Percentiles rank a stretch among this genome's conserved stretches.
phyloP scores from a whole-genome alignment of 2,797 vertebrate species.

The Chromis chromis region DNA sequence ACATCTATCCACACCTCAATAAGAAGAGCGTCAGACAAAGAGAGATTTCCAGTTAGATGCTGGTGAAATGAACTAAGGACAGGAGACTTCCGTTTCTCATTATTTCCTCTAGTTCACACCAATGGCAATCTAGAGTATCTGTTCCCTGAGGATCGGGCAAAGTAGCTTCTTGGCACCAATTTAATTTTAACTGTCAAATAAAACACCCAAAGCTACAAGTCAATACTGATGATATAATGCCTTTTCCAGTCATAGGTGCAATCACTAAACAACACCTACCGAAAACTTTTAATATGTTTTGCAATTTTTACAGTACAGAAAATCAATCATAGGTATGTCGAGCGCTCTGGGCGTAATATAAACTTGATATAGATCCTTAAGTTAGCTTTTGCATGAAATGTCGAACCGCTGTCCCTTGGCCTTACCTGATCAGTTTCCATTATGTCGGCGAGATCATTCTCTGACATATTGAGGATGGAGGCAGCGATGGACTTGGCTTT shows the following conservation, averaged over 20 bases:
- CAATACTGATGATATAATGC: slow-evolving; percentile 50
- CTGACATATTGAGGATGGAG: slow-evolving; percentile 94
- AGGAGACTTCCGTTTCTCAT: slow-evolving; percentile 15
- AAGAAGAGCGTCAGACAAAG: slow-evolving; percentile 32
- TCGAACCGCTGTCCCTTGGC: slow-evolving; percentile 50
- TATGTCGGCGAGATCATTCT: slow-evolving; percentile 90
- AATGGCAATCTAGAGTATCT: slow-evolving; percentile 26
- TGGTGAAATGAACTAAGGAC: slow-evolving; percentile 38
- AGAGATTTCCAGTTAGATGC: slow-evolving; percentile 31
- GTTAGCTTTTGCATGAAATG: slow-evolving; percentile 49
- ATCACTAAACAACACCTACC: slow-evolving; percentile 36
- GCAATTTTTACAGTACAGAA: slow-evolving; percentile 49
- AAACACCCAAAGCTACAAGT: slow-evolving; percentile 40
- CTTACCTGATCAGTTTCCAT: slow-evolving; percentile 90
- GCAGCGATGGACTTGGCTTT: slow-evolving; percentile 91
- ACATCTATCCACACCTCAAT: slow-evolving; percentile 49
- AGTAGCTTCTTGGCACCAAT: slow-evolving; percentile 35
- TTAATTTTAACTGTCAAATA: slow-evolving; percentile 54
- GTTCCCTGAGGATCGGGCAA: slow-evolving; percentile 32
- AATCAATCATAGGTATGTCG: slow-evolving; percentile 57
- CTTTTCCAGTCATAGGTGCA: slow-evolving; percentile 32
- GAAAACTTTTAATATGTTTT: slow-evolving; percentile 57
- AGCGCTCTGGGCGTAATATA: slow-evolving; percentile 54
- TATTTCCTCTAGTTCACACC: slow-evolving; percentile 16
- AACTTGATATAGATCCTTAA: slow-evolving; percentile 59